A percentile compares a stretch with the other conserved stretches of the same genome.
phyloP scores from a whole-genome alignment of 2,888 invertebrate genomes.

The Falcaria lacertinaria region DNA sequence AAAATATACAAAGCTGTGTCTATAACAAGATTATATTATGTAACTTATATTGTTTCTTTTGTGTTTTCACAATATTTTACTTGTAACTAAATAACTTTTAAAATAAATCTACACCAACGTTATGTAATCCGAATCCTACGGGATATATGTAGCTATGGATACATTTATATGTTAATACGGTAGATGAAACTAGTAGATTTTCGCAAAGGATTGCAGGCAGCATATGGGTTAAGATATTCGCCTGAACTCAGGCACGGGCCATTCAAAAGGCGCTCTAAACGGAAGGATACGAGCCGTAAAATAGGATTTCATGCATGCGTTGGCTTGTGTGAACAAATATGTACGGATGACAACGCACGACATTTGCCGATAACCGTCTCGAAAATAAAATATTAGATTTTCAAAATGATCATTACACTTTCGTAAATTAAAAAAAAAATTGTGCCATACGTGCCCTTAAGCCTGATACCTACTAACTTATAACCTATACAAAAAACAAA shows the following conservation, averaged over 20 bases:
- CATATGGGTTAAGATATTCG: constrained; percentile 60
- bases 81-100: too few relatives aligned
- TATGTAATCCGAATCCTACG: neutral
- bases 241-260: constrained; percentile 59
- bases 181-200: constrained; percentile 18
- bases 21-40: too few relatives aligned
- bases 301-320: constrained; percentile 78
- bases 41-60: too few relatives aligned
- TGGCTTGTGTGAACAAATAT: constrained; percentile 75
- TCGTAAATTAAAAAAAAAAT: constrained; percentile 12
- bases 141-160: too few relatives aligned
- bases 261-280: constrained; percentile 74
- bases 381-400: constrained; percentile 36
- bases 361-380: constrained; percentile 62
- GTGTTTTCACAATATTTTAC: too few relatives aligned
- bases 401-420: neutral
- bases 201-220: constrained; percentile 35
- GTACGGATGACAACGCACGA: constrained; percentile 71
- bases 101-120: too few relatives aligned
- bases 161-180: neutral
- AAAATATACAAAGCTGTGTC: constrained; percentile 5
- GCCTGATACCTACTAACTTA: too few relatives aligned
- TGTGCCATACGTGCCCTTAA: too few relatives aligned
- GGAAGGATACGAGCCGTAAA: constrained; percentile 75
- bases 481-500: too few relatives aligned